These are phyloP conservation scores for Pyrgus malvae DNA, from an alignment of 2,888 invertebrate species.

Conservation along the genomic window DNA sequence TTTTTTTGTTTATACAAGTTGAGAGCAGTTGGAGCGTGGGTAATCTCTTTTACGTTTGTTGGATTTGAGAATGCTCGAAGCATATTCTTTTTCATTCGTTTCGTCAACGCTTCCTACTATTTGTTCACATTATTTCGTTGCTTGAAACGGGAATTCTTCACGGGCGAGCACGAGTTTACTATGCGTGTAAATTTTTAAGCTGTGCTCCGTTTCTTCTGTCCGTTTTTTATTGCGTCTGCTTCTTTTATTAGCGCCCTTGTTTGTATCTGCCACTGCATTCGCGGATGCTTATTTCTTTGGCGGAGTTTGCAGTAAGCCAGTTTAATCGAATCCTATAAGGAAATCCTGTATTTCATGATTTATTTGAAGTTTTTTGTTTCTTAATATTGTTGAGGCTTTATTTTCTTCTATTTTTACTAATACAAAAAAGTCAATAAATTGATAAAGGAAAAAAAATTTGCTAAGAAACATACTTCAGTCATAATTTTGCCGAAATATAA, in stretches of 20 bases:
- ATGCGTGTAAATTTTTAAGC: conserved; percentile 75
- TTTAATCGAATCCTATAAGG: too few relatives aligned
- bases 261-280: conserved; percentile 49
- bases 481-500: too few relatives aligned
- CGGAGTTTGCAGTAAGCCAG: background rate
- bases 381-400: too few relatives aligned
- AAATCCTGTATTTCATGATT: too few relatives aligned
- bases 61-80: conserved; percentile 63
- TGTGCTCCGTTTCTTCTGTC: conserved; percentile 50
- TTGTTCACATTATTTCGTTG: conserved; percentile 61
- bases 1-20: conserved; percentile 79
- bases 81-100: conserved; percentile 68
- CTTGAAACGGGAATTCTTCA: conserved; percentile 52
- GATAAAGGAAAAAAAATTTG: too few relatives aligned
- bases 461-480: too few relatives aligned
- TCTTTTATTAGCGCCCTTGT: conserved; percentile 47
- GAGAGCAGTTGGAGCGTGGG: conserved; percentile 74
- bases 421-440: too few relatives aligned
- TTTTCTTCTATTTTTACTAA: too few relatives aligned
- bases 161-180: conserved; percentile 59
- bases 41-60: conserved; percentile 80
- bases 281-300: conserved; percentile 22
- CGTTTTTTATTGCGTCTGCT: conserved; percentile 43
- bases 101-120: conserved; percentile 65
- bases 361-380: too few relatives aligned